Evolutionary conservation across 2,797 vertebrate species (phyloP), one percentile per base, ranked within the genome.

Genomic region (Rhinoraja longicauda): DNA sequence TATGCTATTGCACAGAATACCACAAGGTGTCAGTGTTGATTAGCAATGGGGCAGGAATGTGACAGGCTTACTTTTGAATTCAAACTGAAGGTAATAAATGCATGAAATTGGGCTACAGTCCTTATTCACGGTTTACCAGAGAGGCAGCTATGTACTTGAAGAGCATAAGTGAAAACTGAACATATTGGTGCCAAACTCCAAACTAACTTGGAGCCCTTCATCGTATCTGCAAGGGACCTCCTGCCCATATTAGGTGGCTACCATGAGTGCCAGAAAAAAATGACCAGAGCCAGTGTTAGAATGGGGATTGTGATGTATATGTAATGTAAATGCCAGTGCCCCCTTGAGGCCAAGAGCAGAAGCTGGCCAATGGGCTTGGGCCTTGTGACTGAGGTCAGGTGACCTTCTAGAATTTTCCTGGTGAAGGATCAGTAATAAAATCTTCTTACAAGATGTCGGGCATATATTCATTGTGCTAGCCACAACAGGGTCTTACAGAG

Each of bases 1-100:
- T 59, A 26, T 59, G 82, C 62, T 19, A 21, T 36, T 36, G 67
- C 84, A 36, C 21, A 21, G 1, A 67, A 24, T 2, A 36, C 84
- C 84, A 88, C 29, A 32, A 88, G 84, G 88, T 88, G 84, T 67
- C 84, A 88, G n/a, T 36, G 59, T 67, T 88, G 84, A 64, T 88
- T 32, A 36, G 0, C 32, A 57, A 26, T 15, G 59, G 15, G 57
- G 4, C 0, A 2, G 57, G 5, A 6, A 86, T 32, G 17, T 29
- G 53, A 10, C 45, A 62, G 29, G 57, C 19, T 15, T 67, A 62
- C 64, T 67, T 86, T 67, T n/a, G 29, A 62, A 36, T 2, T 8
- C n/a, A 67, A 62, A 32, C 5, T n/a, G 10, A 4, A 8, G 15
- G 9, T 36, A 5, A 36, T 78, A 84, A 26, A 15, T 10, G 53